A percentile compares a stretch with the other conserved stretches of the same genome.
phyloP scores from a whole-genome alignment of 2,888 invertebrate genomes.

The Thereva nobilitata region DNA sequence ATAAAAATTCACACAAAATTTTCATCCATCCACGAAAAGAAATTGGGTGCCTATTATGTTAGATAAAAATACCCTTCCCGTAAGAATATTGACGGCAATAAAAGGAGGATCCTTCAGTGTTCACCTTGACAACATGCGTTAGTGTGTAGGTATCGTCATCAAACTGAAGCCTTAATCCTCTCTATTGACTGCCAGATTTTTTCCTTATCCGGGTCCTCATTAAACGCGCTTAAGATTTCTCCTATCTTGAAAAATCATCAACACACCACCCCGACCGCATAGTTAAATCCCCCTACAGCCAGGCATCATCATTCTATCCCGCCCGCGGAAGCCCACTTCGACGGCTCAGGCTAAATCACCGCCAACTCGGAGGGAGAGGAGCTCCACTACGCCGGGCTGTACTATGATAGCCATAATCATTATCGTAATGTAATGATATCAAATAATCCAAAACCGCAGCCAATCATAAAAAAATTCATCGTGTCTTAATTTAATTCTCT shows the following conservation, averaged over 20 bases:
- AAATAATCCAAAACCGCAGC: constrained; percentile 42
- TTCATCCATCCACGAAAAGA: too few species aligned
- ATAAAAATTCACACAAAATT: too few species aligned
- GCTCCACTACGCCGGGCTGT: too few species aligned
- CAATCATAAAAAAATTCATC: constrained; percentile 40
- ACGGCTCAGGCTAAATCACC: too few species aligned
- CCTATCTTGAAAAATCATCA: constrained; percentile 32
- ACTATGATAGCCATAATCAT: constrained; percentile 36
- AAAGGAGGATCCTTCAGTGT: too few species aligned
- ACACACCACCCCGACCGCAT: constrained; percentile 12
- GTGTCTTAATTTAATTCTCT: constrained; percentile 41
- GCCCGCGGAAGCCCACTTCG: constrained; percentile 1
- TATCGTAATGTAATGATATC: constrained; percentile 41
- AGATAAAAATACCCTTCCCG: too few species aligned
- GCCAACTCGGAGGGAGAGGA: too few species aligned
- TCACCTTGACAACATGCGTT: constrained; percentile 21
- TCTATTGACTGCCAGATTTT: constrained; percentile 32
- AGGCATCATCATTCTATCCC: background rate
- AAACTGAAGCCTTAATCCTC: constrained; percentile 26
- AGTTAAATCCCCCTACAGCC: background rate
- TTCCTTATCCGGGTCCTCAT: constrained; percentile 33
- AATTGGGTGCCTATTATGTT: too few species aligned
- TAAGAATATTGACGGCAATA: too few species aligned
- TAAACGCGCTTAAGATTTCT: constrained; percentile 32
- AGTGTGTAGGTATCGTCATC: constrained; percentile 19